Conservation (phyloP, 2,888 invertebrate species). For the Heteropelma amictum region DNA sequence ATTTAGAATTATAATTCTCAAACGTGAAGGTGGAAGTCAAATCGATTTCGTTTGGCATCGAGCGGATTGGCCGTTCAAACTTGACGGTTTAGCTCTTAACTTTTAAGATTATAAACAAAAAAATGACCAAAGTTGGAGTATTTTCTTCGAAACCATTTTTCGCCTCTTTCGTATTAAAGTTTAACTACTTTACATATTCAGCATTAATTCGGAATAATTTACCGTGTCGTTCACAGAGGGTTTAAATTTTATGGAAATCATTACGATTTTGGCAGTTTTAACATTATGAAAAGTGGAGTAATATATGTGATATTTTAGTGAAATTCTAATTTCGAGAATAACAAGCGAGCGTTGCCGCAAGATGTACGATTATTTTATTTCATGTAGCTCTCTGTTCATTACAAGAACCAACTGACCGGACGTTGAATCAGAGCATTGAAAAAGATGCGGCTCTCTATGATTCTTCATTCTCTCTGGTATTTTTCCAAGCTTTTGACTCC, state of each 20-base stretch:
- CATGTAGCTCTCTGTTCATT: background rate
- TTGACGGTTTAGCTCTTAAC: too few species aligned
- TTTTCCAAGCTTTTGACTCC: background rate
- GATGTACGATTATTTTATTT: background rate
- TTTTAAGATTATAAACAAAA: too few species aligned
- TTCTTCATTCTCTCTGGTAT: background rate
- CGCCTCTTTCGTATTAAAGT: background rate
- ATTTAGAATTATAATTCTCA: constrained; percentile 22
- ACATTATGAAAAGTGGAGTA: background rate
- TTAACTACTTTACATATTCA: background rate
- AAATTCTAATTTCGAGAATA: background rate
- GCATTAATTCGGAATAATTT: constrained; percentile 22
- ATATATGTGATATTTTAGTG: background rate
- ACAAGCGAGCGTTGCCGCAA: background rate
- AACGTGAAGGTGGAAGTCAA: constrained; percentile 26
- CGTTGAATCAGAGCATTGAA: constrained; percentile 39
- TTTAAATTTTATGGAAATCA: constrained; percentile 18
- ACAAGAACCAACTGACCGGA: constrained; percentile 27
- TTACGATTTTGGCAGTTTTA: background rate
- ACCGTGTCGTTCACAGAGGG: background rate
- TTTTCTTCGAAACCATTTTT: background rate
- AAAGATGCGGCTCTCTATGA: background rate
- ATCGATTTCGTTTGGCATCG: constrained; percentile 12
- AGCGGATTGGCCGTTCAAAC: constrained; percentile 3
- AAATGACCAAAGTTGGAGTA: background rate